Evolutionary conservation across 1,140 invertebrate genomes (phyloP).

Genomic region (Sinella curviseta): DNA sequence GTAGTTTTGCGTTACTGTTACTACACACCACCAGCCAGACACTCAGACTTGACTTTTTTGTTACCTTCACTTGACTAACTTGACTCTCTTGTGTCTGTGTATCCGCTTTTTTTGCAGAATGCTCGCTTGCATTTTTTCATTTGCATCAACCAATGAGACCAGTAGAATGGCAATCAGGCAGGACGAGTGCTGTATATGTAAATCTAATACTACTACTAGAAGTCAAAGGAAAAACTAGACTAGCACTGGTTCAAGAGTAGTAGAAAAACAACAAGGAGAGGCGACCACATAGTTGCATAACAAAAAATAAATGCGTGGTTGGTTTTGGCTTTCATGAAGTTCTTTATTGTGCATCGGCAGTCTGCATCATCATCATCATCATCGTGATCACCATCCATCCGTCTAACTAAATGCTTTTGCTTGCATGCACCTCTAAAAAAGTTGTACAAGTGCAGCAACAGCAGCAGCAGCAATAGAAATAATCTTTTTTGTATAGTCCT

Average conservation of each 20-base stretch:
- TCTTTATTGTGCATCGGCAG: neutral
- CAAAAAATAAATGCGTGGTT: conserved; percentile 19
- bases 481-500: neutral
- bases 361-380: neutral
- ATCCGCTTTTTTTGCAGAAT: neutral
- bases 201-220: neutral
- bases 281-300: conserved; percentile 1
- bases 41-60: too few relatives aligned
- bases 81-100: neutral
- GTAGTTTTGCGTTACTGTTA: too few relatives aligned
- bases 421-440: neutral
- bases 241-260: neutral
- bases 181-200: neutral
- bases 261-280: neutral
- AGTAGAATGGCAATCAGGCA: neutral
- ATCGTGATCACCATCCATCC: neutral
- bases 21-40: too few relatives aligned
- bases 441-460: neutral
- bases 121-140: neutral
- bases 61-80: too few relatives aligned
- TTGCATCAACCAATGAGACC: conserved; percentile 4
- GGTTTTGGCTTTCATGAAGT: neutral
- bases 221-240: neutral
- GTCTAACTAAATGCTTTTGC: neutral
- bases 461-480: neutral